phyloP scores from a whole-genome alignment of 2,888 invertebrate genomes.

The Myathropa florea region DNA sequence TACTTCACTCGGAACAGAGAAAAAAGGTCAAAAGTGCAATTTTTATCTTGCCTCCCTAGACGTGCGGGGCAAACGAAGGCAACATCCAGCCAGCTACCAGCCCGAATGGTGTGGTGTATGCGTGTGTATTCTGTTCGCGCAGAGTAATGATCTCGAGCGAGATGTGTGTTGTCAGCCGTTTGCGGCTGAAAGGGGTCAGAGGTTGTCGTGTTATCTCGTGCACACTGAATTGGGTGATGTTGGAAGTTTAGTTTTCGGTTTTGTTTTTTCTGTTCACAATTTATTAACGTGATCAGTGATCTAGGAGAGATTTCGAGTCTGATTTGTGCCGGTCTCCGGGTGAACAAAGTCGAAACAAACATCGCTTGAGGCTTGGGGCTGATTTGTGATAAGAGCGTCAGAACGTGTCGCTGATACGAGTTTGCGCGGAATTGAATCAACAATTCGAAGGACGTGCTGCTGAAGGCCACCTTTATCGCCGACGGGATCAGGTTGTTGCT shows the following conservation, averaged over 20 bases:
- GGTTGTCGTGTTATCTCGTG: slow-evolving; percentile 32
- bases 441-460: background rate
- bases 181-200: background rate
- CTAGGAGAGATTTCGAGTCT: background rate
- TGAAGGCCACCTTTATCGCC: background rate
- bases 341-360: background rate
- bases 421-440: background rate
- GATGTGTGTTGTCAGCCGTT: slow-evolving; percentile 7
- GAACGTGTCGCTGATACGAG: background rate
- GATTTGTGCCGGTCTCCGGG: background rate
- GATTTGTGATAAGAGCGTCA: background rate
- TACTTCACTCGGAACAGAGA: background rate
- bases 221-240: background rate
- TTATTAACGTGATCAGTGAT: slow-evolving; percentile 6
- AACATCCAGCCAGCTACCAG: background rate
- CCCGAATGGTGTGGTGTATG: background rate
- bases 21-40: slow-evolving; percentile 67
- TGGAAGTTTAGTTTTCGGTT: background rate
- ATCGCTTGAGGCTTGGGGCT: background rate
- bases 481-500: background rate
- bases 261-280: background rate
- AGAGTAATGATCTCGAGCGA: slow-evolving; percentile 10
- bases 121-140: background rate
- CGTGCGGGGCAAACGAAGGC: background rate
- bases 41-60: slow-evolving; percentile 42